Evolutionary conservation across 2,113 vertebrate species (phyloP).

Genomic region (Myrmecobius fasciatus): DNA sequence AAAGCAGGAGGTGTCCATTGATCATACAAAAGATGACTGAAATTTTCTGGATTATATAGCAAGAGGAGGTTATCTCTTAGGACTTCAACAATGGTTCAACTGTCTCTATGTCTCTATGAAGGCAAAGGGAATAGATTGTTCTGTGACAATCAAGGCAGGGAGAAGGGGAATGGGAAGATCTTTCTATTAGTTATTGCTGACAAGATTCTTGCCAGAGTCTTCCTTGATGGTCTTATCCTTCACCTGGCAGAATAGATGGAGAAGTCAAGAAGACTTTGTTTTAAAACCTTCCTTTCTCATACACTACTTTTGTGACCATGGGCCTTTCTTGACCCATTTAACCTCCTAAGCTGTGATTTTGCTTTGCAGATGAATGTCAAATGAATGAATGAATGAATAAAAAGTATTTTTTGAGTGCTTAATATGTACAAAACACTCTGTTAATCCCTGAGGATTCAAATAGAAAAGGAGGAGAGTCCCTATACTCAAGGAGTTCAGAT

Average conservation of each 20-base stretch:
- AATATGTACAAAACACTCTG: neutral
- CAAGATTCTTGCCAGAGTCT: no score
- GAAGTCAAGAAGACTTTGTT: neutral
- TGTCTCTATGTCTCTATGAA: no score
- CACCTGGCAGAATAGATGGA: neutral
- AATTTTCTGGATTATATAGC: no score
- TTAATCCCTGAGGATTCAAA: neutral
- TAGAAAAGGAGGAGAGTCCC: neutral
- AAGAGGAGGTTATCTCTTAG: no score
- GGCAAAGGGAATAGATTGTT: no score
- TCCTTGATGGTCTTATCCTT: no score
- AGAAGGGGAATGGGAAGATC: no score
- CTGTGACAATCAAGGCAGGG: no score
- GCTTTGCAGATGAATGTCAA: neutral
- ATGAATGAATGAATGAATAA: neutral
- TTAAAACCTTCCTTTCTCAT: neutral
- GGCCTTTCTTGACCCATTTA: neutral
- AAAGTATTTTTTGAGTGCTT: neutral
- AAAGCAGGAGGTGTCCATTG: no score
- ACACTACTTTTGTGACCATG: neutral
- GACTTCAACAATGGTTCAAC: no score
- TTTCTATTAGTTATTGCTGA: no score
- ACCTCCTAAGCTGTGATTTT: neutral
- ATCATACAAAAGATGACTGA: no score
- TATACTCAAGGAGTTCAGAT: neutral